These are phyloP conservation scores for Harmothoe impar DNA, from an alignment of 2,888 invertebrate genomes.

Conservation along the genomic window DNA sequence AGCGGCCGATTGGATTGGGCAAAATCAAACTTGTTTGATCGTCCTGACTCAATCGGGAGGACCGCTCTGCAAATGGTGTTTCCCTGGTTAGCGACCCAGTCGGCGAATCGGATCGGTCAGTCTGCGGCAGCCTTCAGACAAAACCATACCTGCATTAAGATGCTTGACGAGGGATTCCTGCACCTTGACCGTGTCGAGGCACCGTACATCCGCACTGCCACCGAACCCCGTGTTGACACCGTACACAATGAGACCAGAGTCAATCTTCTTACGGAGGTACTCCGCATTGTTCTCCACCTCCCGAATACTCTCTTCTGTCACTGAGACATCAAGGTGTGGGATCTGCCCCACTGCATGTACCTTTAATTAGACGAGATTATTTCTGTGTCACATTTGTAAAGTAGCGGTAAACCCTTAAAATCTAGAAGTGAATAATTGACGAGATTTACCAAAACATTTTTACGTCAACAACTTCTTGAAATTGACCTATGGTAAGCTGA, in stretches of 20 bases:
- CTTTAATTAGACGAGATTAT: neutral
- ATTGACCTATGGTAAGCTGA: too few relatives aligned
- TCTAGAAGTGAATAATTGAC: too few relatives aligned
- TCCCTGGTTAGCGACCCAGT: too few relatives aligned
- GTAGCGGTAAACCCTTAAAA: neutral
- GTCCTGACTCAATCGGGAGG: too few relatives aligned
- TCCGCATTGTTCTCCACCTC: constrained; percentile 64
- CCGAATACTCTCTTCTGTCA: neutral
- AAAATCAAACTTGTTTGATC: too few relatives aligned
- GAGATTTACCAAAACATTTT: too few relatives aligned
- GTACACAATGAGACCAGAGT: constrained; percentile 69
- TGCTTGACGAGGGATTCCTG: constrained; percentile 69
- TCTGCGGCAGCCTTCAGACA: too few relatives aligned
- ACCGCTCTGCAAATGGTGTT: too few relatives aligned
- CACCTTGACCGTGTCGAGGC: constrained; percentile 62
- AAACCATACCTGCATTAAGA: constrained; percentile 68
- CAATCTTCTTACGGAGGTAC: constrained; percentile 66
- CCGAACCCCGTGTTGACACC: constrained; percentile 73
- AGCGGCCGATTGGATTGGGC: too few relatives aligned
- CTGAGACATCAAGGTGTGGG: neutral
- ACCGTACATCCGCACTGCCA: constrained; percentile 72
- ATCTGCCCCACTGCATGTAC: neutral
- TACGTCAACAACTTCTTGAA: too few relatives aligned
- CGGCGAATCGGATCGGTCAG: too few relatives aligned
- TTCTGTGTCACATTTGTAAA: neutral